Evolutionary conservation across 2,113 vertebrate genomes (phyloP), one percentile per base, ranked within the genome.

Genomic region (Stegastes partitus): DNA sequence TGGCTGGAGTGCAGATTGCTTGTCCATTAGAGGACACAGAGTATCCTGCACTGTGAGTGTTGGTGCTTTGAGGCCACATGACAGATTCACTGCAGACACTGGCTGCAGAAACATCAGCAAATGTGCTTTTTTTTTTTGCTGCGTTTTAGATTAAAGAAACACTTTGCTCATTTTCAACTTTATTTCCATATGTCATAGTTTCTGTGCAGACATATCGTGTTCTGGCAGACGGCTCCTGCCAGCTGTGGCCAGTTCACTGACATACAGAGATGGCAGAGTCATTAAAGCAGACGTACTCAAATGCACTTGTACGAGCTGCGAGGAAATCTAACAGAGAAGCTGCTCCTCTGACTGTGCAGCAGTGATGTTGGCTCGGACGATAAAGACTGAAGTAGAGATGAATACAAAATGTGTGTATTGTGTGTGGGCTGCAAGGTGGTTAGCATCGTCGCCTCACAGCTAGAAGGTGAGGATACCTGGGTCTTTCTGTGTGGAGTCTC

Each of bases 121-220:
- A 67, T 42, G 37, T 65, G 54, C 44, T 73, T 68, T 66, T 86
- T 62, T 73, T 16, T 55, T 49, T 39, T 47, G 56, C 71, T 45
- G 31, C 31, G 59, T 78, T 74, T 64, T 68, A 79, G 73, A 81
- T 87, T 75, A 75, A 81, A 77, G 81, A 44, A 84, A 50, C 50
- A 53, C 65, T 81, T 81, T 62, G 37, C 65, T 73, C 54, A 47
- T 88, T 85, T 79, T 70, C 65, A 59, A 54, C 65, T 74, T 81
- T 31, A 49, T 82, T 81, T 79, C 71, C 67, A 82, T 68, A 54
- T 73, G 85, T 76, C 77, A 81, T 10, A n/a, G 44, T 69, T 78
- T 58, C 51, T 69, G 59, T 68, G 39, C 65, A 58, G 74, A 56
- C n/a, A 7, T 68, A 61, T 83, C 67, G 22, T 54, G 50, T 79